Conservation (phyloP, 2,113 vertebrate genomes). For the Leptobrachium ailaonicum region DNA sequence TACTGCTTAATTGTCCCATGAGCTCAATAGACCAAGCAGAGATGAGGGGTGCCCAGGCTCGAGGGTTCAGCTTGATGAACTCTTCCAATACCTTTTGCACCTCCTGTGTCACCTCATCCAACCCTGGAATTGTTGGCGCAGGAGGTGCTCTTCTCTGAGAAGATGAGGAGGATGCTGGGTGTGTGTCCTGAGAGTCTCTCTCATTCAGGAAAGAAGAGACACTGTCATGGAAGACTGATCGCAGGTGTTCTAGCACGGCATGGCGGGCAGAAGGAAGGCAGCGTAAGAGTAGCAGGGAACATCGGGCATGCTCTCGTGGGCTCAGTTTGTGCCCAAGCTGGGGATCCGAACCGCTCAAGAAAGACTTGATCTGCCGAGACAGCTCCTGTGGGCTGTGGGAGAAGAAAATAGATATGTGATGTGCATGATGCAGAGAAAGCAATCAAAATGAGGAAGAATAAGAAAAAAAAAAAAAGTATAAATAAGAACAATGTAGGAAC, state of each 20-base stretch:
- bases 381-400: slow-evolving; percentile 79
- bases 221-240: slow-evolving; percentile 86
- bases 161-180: slow-evolving; percentile 53
- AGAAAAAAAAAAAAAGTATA: no score
- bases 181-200: slow-evolving; percentile 61
- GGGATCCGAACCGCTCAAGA: slow-evolving; percentile 82
- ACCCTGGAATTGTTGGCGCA: slow-evolving; percentile 63
- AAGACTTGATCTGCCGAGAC: slow-evolving; percentile 87
- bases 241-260: slow-evolving; percentile 86
- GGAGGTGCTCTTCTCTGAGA: slow-evolving; percentile 55
- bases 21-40: slow-evolving; percentile 90
- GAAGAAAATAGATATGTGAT: background rate
- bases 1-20: slow-evolving; percentile 92
- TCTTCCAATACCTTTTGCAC: slow-evolving; percentile 78
- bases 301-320: slow-evolving; percentile 82
- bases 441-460: no score
- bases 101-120: slow-evolving; percentile 87
- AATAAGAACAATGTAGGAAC: no score
- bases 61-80: slow-evolving; percentile 81
- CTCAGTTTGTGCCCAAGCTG: slow-evolving; percentile 83
- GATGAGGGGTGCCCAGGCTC: slow-evolving; percentile 87
- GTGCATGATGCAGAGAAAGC: background rate
- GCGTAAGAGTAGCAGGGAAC: slow-evolving; percentile 83
- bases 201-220: slow-evolving; percentile 78
- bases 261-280: slow-evolving; percentile 83